Evolutionary conservation across 2,888 invertebrate genomes (phyloP), one percentile per base, ranked within the genome.

Genomic region (Drosophila imparisetae): DNA sequence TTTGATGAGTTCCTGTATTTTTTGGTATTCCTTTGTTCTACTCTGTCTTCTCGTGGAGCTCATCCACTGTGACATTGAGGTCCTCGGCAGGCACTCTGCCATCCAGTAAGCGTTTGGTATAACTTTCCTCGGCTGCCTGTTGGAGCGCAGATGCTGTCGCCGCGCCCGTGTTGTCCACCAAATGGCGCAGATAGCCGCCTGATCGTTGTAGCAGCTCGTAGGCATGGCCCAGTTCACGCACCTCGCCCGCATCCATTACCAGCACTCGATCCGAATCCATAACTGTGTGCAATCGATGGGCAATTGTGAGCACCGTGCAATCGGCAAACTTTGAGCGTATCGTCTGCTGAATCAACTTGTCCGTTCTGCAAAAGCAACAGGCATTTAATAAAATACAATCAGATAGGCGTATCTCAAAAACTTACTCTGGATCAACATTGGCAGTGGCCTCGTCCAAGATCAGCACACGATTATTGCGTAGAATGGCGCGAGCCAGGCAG

Each of bases 361-460:
- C 98, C n/a, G 98, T 98, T 90, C 96, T 96, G 61, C 7, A 90
- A 62, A 18, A n/a, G 24, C 6, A 24, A 4, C 11, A 21, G 21
- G 0, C 15, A 30, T 42, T 24, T 21, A 30, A 30, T 30, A 10
- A 24, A 15, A 15, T 42, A 6, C 13, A 45, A 18, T 21, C 54
- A 34, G 10, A 24, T 42, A 24, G 2, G 36, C 13, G 32, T 27
- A 5, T 7, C 18, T 7, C 8, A 61, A 21, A 92, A 21, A 92
- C 94, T 94, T 93, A 96, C 96, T 96, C 95, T 70, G 96, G 96
- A 93, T 98, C 98, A 3, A 98, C 97, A 92, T 98, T 98, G 4
- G 98, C 97, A 0, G 98, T 98, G 36, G 98, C 98, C 93, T 98
- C 98, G 88, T 98, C 98, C 74, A 98, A 94, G 29, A 98, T 95